These are phyloP conservation scores for Heliornis fulica DNA, from an alignment of 2,113 vertebrate species.

Conservation along the genomic window DNA sequence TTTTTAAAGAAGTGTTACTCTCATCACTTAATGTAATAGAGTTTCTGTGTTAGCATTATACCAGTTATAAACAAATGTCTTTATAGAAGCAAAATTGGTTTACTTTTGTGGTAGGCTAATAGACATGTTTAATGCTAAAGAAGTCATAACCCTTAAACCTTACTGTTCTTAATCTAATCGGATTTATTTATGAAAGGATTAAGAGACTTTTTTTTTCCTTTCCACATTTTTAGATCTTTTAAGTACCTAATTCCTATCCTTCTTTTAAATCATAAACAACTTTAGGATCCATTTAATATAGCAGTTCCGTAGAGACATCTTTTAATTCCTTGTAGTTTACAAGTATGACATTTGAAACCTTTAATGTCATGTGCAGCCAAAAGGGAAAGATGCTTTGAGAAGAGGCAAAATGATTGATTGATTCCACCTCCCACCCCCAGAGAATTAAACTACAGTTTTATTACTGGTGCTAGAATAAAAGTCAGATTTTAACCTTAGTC, in stretches of 20 bases:
- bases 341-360: constrained; percentile 34
- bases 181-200: neutral
- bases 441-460: neutral
- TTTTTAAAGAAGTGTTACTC: neutral
- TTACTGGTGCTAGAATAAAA: neutral
- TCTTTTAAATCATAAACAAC: neutral
- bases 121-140: neutral
- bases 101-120: neutral
- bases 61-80: neutral
- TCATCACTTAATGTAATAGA: neutral
- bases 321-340: constrained; percentile 7
- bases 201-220: neutral
- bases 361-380: constrained; percentile 23
- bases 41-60: neutral
- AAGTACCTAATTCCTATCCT: neutral
- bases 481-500: neutral
- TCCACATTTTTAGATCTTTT: neutral
- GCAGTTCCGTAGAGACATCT: neutral
- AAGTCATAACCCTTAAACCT: neutral
- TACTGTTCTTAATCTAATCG: neutral
- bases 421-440: no score
- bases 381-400: neutral
- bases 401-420: neutral
- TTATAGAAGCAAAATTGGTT: neutral
- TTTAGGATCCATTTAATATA: neutral